Percentiles rank a stretch among this genome's conserved stretches.
Evolutionary conservation across 35 echinoderm and acorn worm genomes (phyloP).

Genomic region (Lytechinus pictus): DNA sequence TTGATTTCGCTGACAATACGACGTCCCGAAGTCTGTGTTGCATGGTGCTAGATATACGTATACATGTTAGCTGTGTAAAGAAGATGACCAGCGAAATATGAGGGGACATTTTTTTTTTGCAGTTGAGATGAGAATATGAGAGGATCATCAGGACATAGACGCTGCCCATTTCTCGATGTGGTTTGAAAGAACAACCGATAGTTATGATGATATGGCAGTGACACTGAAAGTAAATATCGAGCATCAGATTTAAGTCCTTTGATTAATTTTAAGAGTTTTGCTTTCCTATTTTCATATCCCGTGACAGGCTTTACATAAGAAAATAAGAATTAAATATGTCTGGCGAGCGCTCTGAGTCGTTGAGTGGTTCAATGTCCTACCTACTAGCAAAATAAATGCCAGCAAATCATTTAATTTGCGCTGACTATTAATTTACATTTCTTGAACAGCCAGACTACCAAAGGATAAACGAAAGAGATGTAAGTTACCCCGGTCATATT

Average conservation of each 20-base stretch:
- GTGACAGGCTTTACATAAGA: too few species aligned
- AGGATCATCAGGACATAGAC: background rate
- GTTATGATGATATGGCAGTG: background rate
- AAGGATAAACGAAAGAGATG: background rate
- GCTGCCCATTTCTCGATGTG: background rate
- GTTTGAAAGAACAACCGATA: background rate
- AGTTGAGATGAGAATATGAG: background rate
- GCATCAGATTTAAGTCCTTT: background rate
- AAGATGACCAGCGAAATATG: background rate
- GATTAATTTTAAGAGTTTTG: too few species aligned
- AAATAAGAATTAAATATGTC: background rate
- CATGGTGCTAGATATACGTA: background rate
- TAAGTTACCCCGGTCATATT: background rate
- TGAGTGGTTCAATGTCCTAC: background rate
- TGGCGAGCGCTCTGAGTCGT: background rate
- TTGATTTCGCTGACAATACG: background rate
- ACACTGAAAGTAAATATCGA: background rate
- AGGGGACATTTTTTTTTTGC: background rate
- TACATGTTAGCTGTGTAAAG: background rate
- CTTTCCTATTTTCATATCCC: too few species aligned
- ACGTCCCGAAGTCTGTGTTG: background rate
- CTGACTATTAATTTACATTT: slow-evolving; percentile 5
- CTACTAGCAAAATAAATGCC: background rate
- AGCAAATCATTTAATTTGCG: background rate
- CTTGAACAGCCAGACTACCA: background rate